Evolutionary conservation across 2,888 invertebrate species (phyloP), one percentile per base, ranked within the genome.

Genomic region (Galeruca laticollis): DNA sequence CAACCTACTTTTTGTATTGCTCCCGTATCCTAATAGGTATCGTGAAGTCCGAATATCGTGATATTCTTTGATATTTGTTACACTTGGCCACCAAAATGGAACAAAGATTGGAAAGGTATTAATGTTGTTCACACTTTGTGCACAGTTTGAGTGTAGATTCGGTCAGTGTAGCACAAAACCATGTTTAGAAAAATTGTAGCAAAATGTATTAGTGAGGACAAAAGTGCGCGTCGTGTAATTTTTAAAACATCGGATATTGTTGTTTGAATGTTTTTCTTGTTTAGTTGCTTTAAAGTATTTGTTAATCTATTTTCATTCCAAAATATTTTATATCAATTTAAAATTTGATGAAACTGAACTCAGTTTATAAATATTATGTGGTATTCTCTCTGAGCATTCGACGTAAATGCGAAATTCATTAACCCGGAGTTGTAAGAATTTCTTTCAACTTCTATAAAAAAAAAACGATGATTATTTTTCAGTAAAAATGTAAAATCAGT

Each of bases 31-130:
- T 57, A 57, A 57, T 57, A 31, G 2, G 10, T 15, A 57, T 57
- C 35, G 54, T 54, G 56, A 56, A 11, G 57, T 59, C 65, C 65
- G 15, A 59, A 49, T 56, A 31, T 51, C 57, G 59, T 49, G 59
- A 54, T 54, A n/a, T 18, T 66, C 68, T 70, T 65, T 65, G 68
- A 63, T 62, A 67, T 72, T 72, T 71, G 84, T 84, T 80, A 84
- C 85, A 85, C 84, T 82, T 85, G 85, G 82, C 75, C 78, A 79
- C 80, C 76, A 84, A 83, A 80, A 84, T 80, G 85, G 84, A 85
- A 85, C 84, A 80, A 79, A 79, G 79, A 80, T 80, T 82, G 78
- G 82, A 81, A 82, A 82, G 81, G 82, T 75, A 78, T 57, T 73
- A 76, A 76, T 68, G 74, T 73, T 75, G 76, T 81, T 80, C 77